Evolutionary conservation across 2,888 invertebrate species (phyloP).

Genomic region (Liopterus haemorrhoidalis): DNA sequence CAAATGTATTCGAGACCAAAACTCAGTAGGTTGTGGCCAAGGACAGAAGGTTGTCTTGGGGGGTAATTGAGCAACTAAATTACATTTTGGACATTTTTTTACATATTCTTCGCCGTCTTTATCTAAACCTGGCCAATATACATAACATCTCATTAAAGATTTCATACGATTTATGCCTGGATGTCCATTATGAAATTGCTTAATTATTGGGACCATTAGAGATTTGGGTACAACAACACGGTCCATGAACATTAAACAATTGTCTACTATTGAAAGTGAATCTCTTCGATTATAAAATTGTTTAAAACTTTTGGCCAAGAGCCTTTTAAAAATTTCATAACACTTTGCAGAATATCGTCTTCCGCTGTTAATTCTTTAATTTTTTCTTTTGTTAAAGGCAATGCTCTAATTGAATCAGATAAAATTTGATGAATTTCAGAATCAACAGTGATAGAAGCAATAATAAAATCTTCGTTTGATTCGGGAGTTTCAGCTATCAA

Average conservation of each 20-base stretch:
- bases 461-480: background rate
- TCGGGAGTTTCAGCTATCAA: conserved; percentile 19
- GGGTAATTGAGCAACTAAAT: conserved; percentile 29
- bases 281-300: background rate
- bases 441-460: no score
- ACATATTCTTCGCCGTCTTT: conserved; percentile 31
- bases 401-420: background rate
- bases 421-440: no score
- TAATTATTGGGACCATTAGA: conserved; percentile 21
- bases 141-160: conserved; percentile 32
- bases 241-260: conserved; percentile 22
- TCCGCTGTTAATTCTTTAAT: background rate
- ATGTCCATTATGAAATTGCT: conserved; percentile 33
- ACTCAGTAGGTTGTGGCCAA: conserved; percentile 31
- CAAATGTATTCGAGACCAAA: conserved; percentile 41
- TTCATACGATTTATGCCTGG: conserved; percentile 35
- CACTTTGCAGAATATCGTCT: background rate
- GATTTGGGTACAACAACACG: conserved; percentile 27
- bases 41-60: conserved; percentile 27
- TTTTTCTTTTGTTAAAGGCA: background rate
- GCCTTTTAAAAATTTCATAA: background rate
- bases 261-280: conserved; percentile 2
- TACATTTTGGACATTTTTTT: conserved; percentile 28
- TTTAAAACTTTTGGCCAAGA: background rate
- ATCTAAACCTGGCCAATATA: conserved; percentile 33